These are phyloP conservation scores for Crotalus tigris DNA, from an alignment of 2,113 vertebrate genomes.

Conservation along the genomic window DNA sequence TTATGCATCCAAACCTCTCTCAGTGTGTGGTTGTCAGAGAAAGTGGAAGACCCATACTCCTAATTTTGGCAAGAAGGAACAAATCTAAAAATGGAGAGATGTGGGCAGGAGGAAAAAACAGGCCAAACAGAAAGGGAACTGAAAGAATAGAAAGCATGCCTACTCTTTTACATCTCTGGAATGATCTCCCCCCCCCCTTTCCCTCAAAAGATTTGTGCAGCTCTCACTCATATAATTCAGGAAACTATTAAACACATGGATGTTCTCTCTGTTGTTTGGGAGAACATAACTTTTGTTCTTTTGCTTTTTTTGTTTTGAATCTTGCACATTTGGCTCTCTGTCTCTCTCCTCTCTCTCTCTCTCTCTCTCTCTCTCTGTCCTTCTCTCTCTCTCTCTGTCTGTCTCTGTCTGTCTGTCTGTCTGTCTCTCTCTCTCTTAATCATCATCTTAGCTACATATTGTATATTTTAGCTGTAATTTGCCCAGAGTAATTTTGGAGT, in stretches of 20 bases:
- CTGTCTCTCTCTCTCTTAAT: neutral
- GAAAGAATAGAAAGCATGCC: neutral
- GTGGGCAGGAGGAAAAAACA: neutral
- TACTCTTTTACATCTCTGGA: neutral
- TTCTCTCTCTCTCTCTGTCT: neutral
- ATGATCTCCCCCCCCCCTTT: too few relatives aligned
- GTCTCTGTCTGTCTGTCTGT: too few relatives aligned
- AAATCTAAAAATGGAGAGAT: neutral
- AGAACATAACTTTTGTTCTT: too few relatives aligned
- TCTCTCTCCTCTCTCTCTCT: accelerated
- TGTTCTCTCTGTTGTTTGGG: too few relatives aligned
- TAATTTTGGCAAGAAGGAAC: neutral
- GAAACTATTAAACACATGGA: too few relatives aligned
- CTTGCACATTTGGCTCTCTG: too few relatives aligned
- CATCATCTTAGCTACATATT: neutral
- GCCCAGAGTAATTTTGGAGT: neutral
- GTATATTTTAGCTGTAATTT: neutral
- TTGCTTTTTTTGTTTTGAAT: too few relatives aligned
- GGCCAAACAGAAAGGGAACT: neutral
- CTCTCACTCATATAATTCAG: too few relatives aligned
- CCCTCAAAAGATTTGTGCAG: too few relatives aligned
- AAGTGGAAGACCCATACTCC: neutral
- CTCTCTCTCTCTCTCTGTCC: too few relatives aligned
- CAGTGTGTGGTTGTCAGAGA: neutral
- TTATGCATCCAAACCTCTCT: neutral